phyloP scores from a whole-genome alignment of 2,888 invertebrate species.

The Drosophila greeni region DNA sequence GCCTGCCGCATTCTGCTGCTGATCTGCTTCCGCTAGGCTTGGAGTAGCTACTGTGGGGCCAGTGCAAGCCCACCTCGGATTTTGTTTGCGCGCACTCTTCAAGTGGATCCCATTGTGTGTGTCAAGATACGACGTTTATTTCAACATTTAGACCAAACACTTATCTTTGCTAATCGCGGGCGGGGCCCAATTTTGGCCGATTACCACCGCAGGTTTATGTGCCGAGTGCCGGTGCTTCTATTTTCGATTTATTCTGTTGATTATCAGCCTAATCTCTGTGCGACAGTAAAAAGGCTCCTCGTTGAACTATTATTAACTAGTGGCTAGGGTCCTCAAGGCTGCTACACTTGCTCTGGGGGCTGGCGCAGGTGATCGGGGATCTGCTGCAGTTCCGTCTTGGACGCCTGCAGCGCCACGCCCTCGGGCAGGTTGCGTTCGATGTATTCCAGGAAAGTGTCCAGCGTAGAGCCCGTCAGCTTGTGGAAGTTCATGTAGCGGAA shows the following conservation, averaged over 20 bases:
- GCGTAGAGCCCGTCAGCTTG: slow-evolving; percentile 94
- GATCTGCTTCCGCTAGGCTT: slow-evolving; percentile 30
- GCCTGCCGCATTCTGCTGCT: slow-evolving; percentile 39
- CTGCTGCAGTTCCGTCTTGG: slow-evolving; percentile 84
- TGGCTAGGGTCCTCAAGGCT: background rate
- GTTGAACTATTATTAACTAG: slow-evolving; percentile 17
- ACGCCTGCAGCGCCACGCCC: slow-evolving; percentile 95
- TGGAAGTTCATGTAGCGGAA: slow-evolving; percentile 90
- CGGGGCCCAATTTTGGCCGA: slow-evolving; percentile 19
- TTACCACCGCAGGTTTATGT: background rate
- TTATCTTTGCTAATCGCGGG: slow-evolving; percentile 45
- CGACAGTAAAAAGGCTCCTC: slow-evolving; percentile 7
- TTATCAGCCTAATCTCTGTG: slow-evolving; percentile 44
- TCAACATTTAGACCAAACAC: slow-evolving; percentile 28
- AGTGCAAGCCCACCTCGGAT: slow-evolving; percentile 26
- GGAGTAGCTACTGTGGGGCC: slow-evolving; percentile 40
- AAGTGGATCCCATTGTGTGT: slow-evolving; percentile 40
- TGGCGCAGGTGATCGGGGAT: slow-evolving; percentile 81
- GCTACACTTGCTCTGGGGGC: slow-evolving; percentile 74
- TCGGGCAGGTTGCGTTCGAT: slow-evolving; percentile 97
- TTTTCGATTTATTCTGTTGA: slow-evolving; percentile 38
- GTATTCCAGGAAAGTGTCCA: slow-evolving; percentile 97
- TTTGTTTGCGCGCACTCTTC: slow-evolving; percentile 44
- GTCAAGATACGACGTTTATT: slow-evolving; percentile 52
- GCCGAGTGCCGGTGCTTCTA: slow-evolving; percentile 3